These are phyloP conservation scores for Heliconius charithonia DNA, from an alignment of 2,888 invertebrate genomes.

Conservation along the genomic window DNA sequence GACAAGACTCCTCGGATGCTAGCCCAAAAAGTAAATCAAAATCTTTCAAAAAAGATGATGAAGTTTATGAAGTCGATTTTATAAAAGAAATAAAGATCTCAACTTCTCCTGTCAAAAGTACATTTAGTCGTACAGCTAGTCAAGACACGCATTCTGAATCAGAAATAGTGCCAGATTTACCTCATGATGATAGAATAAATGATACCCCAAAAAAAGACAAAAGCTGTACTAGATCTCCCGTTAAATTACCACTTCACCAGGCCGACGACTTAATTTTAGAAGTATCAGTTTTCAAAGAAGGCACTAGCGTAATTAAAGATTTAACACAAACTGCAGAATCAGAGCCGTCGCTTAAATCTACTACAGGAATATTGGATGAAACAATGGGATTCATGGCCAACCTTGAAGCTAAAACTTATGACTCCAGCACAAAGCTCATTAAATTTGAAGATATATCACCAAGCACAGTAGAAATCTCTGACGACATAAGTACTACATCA, in stretches of 20 bases:
- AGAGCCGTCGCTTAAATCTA: constrained; percentile 54
- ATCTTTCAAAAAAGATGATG: constrained; percentile 78
- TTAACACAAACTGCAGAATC: constrained; percentile 33
- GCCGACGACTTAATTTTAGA: constrained; percentile 79
- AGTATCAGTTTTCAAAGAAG: constrained; percentile 69
- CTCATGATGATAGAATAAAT: constrained; percentile 72
- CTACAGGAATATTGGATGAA: constrained; percentile 63
- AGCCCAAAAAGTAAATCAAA: constrained; percentile 79
- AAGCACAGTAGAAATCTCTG: constrained; percentile 70
- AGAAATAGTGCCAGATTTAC: constrained; percentile 79
- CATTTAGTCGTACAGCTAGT: constrained; percentile 81
- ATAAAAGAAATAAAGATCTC: constrained; percentile 82
- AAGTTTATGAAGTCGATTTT: constrained; percentile 80
- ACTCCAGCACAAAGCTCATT: constrained; percentile 57
- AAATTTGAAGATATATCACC: constrained; percentile 74
- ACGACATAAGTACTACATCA: constrained; percentile 72
- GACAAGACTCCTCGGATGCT: constrained; percentile 70
- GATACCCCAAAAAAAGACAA: constrained; percentile 74
- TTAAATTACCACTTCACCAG: constrained; percentile 75
- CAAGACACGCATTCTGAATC: constrained; percentile 84
- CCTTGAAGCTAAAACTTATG: constrained; percentile 53
- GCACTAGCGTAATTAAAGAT: constrained; percentile 23
- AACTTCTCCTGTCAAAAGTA: constrained; percentile 78
- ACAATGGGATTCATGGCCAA: constrained; percentile 59
- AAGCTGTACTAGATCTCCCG: constrained; percentile 64